Percentiles rank a stretch among this genome's conserved stretches.
phyloP scores from a whole-genome alignment of 2,888 invertebrate genomes.

The Netelia virgata region DNA sequence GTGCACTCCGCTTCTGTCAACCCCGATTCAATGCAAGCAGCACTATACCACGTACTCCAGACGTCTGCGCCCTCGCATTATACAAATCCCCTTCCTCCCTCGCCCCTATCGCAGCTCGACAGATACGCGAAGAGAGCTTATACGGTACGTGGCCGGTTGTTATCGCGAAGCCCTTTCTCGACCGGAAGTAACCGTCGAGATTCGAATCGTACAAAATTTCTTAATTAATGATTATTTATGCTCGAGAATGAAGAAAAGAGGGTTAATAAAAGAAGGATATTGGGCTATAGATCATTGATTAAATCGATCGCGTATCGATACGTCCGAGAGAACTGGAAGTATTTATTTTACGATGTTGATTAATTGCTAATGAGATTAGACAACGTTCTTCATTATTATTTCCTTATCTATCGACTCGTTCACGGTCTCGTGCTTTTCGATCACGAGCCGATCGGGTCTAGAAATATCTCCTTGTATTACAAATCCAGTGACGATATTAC shows the following conservation, averaged over 20 bases:
- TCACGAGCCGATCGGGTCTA: background rate
- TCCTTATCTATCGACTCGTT: background rate
- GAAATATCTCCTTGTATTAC: background rate
- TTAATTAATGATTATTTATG: no score
- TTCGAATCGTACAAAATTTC: background rate
- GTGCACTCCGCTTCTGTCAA: conserved; percentile 53
- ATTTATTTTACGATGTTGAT: conserved; percentile 34
- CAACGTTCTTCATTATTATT: conserved; percentile 19
- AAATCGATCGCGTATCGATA: background rate
- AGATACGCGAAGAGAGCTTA: conserved; percentile 28
- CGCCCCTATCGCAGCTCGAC: conserved; percentile 30
- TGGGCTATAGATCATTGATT: no score
- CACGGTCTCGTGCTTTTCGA: background rate
- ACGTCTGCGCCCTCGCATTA: conserved; percentile 65
- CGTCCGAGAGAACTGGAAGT: background rate
- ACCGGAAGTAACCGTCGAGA: conserved; percentile 45
- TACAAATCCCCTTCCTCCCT: conserved; percentile 38
- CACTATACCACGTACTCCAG: conserved; percentile 67
- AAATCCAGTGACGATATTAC: conserved; percentile 47
- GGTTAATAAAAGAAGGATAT: no score
- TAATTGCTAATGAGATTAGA: conserved; percentile 30
- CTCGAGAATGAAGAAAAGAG: no score
- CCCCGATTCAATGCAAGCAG: conserved; percentile 58
- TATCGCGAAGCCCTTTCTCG: conserved; percentile 44
- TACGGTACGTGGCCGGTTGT: conserved; percentile 50